Base-by-base conservation (phyloP, 2,113 vertebrate species). In the Ifrita kowaldi region DNA sequence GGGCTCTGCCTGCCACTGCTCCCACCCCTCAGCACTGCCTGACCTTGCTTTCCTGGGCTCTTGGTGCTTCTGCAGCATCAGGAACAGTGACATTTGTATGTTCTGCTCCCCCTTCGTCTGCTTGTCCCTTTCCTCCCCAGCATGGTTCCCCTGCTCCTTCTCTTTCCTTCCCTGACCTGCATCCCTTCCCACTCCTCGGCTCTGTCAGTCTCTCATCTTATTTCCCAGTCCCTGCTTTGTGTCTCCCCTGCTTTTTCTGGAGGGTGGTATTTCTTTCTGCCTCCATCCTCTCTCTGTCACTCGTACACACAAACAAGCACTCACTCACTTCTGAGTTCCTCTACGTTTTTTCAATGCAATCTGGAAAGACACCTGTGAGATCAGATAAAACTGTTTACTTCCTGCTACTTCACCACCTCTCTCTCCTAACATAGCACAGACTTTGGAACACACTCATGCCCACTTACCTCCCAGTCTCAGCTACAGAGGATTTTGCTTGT, bases 351-450 rank as follows among this genome's bases (percentile, higher is more conserved):
- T 53, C 80, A 19, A 21, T 55, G 21, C 42, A 33, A 57, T 85
- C 80, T 94, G 84, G 79, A 74, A 77, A 75, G 71, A 85, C 87
- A 87, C 74, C 59, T 86, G 89, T 68, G 55, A 80, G 68, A 79
- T 95, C 76, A 85, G 91, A 96, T 96, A 76, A 84, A 92, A 56
- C 14, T 49, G 67, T 90, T 81, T 62, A 63, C 76, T 96, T 97
- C 96, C 92, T 94, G 71, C 21, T 52, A 15, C 86, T 62, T 90
- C 67, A 70, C 56, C 91, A 81, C 77, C 86, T 95, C 77, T 75
- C 70, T 93, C 73, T 68, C 84, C 70, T 94, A 83, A 74, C 73
- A 53, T 15, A 78, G 85, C 85, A 46, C 50, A 76, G 67, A 75
- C 64, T 84, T 84, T 82, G 62, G 50, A 24, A 73, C 41, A 5